Evolutionary conservation across 2,797 vertebrate genomes (phyloP), one percentile per base, ranked within the genome.

Genomic region (Anomalospiza imberbis): DNA sequence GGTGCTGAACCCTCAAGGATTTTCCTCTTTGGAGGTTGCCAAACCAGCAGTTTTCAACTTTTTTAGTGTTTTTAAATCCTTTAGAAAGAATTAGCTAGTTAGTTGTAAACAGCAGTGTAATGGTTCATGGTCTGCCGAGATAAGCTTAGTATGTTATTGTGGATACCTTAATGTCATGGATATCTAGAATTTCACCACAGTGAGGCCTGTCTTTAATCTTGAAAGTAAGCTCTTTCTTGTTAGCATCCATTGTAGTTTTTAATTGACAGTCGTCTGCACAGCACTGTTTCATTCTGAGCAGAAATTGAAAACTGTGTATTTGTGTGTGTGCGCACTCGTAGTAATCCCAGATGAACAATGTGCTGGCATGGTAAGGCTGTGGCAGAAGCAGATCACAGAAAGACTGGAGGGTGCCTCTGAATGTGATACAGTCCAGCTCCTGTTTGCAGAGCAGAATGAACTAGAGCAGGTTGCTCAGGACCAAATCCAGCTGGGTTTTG

Each of bases 291-390:
- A 25, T 18, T 48, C 36, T 63, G 48, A 55, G 53, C 34, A 73
- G 80, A 48, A 62, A 17, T 5, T 79, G 29, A 55, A 63, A 84
- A 70, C 24, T 53, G 0, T 24, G 0, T 34, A 1, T 17, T 9
- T 47, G 29, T 21, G 1, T 6, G 5, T 31, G 8, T 36, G 48
- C 2, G 6, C 17, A 17, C 11, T 48, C 2, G 0, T 0, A 60
- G 47, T 47, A 62, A 70, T 62, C 73, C 40, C 77, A 73, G 45
- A 28, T 55, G 40, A 81, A 9, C 12, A 17, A 7, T 34, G 26
- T 10, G 7, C 12, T 65, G 42, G 36, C 4, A 3, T 44, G 21
- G 53, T 42, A 45, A 66, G 31, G 44, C 50, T 84, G 16, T 34
- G 3, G 13, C 16, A 88, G 75, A 42, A 82, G 13, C 22, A 77